A percentile compares a stretch with the other conserved stretches of the same genome.
Evolutionary conservation across 2,888 invertebrate species (phyloP).

Genomic region (Dermolepida albohirtum): DNA sequence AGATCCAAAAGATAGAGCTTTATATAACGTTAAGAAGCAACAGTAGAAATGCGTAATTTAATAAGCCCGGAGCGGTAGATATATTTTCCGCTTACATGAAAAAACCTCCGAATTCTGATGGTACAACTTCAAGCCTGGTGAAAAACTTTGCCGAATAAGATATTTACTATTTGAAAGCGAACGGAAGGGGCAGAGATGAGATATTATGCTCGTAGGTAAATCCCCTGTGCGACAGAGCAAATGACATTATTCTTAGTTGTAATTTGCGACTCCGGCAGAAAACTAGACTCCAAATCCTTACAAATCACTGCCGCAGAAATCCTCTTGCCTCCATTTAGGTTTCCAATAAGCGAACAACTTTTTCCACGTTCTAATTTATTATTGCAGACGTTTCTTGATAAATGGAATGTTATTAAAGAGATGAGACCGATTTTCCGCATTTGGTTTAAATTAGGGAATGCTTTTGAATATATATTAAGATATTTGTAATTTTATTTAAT

Average conservation of each 20-base stretch:
- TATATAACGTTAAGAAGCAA: constrained; percentile 12
- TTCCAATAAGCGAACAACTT: constrained; percentile 28
- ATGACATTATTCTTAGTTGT: constrained; percentile 29
- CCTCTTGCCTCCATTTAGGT: constrained; percentile 15
- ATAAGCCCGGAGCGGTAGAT: neutral
- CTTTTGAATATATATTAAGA: too few relatives aligned
- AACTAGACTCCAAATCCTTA: constrained; percentile 24
- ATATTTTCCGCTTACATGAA: constrained; percentile 14
- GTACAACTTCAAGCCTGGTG: neutral
- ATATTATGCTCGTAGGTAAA: constrained; percentile 29
- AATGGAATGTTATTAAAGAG: neutral
- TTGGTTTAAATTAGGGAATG: too few relatives aligned
- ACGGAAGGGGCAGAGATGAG: constrained; percentile 16
- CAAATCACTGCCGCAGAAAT: constrained; percentile 30
- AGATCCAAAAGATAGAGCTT: too few relatives aligned
- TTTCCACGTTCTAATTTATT: constrained; percentile 24
- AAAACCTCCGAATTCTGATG: neutral
- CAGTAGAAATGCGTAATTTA: constrained; percentile 17
- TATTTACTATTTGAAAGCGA: constrained; percentile 24
- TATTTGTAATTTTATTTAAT: too few relatives aligned
- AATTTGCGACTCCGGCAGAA: constrained; percentile 30
- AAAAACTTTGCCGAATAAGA: constrained; percentile 15
- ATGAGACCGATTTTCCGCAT: too few relatives aligned
- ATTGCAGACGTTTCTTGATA: constrained; percentile 7
- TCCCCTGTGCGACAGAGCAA: constrained; percentile 16